Evolutionary conservation across 2,888 invertebrate genomes (phyloP), one percentile per base, ranked within the genome.

Genomic region (Spialia ferax): DNA sequence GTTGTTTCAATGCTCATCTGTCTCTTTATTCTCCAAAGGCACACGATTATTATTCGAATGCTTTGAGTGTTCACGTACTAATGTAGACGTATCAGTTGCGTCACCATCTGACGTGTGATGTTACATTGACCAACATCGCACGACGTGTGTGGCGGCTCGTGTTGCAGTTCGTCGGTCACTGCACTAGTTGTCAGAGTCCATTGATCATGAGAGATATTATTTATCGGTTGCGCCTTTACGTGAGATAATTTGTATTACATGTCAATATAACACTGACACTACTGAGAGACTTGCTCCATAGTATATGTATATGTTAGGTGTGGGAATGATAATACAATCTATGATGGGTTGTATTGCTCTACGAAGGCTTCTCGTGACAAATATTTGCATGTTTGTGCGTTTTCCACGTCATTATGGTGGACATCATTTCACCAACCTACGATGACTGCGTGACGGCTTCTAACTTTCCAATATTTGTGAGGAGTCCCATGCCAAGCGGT

Each of bases 41-140:
- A 32, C 32, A 32, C 32, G 32, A 32, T 32, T 32, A 32, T 32
- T 8, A 32, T 32, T 8, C 32, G 13, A 35, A 13, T 35, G 35
- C 18, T 18, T 5, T 45, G 18, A 18, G 15, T 45, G 11, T 45
- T 18, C 7, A 8, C 1, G 18, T 45, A 45, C 13, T 15, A 60
- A 56, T 56, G 35, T 20, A 35, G 35, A 35, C 18, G 32, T 56
- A 56, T 56, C 29, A 8, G 29, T 55, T 63, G 32, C 64, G 56
- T 64, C 56, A 64, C 15, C 56, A 22, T 22, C 29, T 57, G 56
- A 56, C 56, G 64, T 48, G 63, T 57, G 64, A 56, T 32, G 64
- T 64, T 64, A 56, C 56, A 63, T 45, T 45, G 63, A 63, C 63
- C 63, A 42, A 63, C 63, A 63, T 56, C 63, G 42, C 15, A 20